Evolutionary conservation across 2,888 invertebrate genomes (phyloP), one percentile per base, ranked within the genome.

Genomic region (Eudasyphora cyanicolor): DNA sequence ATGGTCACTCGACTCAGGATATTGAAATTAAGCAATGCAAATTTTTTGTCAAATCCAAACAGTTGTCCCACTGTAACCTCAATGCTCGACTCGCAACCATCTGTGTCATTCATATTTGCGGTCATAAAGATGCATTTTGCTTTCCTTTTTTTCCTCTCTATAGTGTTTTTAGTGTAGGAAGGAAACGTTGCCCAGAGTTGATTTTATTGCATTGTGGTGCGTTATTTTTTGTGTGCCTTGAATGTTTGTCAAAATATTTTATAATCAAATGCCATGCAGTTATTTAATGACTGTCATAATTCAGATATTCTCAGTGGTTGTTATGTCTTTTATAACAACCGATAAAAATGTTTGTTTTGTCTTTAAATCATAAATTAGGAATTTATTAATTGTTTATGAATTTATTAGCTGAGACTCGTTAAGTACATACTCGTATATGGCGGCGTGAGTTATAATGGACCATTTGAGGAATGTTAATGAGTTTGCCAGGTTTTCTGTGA

Each of bases 351-450:
- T 83, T 79, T 64, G 54, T 19, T 74, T 67, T 60, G 69, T 60
- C 57, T 82, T 71, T 60, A 73, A 84, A 81, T 76, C 84, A 84
- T 84, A 81, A 84, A 81, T 81, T 76, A 60, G 76, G 76, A 79
- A 71, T 80, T 83, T 84, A 84, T 84, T 84, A 84, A 84, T 76
- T 81, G 76, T 79, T 81, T 84, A 84, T 84, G 81, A 77, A 84
- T 81, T 81, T 81, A 84, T 81, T 76, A 67, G 17, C 5, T 21
- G 29, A 7, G 7, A n/a, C 14, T 24, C 5, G 21, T 67, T 67
- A 29, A 29, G 1, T n/a, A 60, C 12, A 12, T 21, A 54, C 21
- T 35, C 10, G 5, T 35, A 35, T n/a, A 10, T 35, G 35, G 35
- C 5, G 35, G 54, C 24, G 24, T 54, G 54, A 19, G 51, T n/a